A percentile compares a stretch with the other conserved stretches of the same genome.
These are phyloP conservation scores for Epicauta chinensis DNA, from an alignment of 1,140 invertebrate species.

Conservation along the genomic window DNA sequence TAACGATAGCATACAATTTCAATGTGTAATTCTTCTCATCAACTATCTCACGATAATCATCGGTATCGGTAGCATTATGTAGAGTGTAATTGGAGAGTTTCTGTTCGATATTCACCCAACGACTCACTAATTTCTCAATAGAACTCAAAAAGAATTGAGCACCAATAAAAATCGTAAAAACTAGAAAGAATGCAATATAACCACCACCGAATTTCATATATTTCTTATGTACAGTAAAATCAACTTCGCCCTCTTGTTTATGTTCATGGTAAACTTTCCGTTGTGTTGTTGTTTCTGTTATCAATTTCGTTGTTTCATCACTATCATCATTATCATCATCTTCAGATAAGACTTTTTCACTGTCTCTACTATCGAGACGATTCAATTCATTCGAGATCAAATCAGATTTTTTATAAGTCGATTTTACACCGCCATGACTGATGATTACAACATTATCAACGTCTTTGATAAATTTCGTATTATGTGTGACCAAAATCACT, in stretches of 20 bases:
- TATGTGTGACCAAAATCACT: conserved; percentile 72
- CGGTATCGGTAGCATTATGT: not conserved
- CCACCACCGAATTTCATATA: conserved; percentile 9
- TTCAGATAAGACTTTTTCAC: conserved; percentile 42
- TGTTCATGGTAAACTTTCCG: conserved; percentile 10
- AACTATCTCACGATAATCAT: not conserved
- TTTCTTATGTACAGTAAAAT: conserved; percentile 8
- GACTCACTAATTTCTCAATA: conserved; percentile 11
- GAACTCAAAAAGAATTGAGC: not conserved
- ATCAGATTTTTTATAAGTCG: conserved; percentile 40
- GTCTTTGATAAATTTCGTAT: conserved; percentile 73
- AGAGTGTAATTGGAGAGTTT: not conserved
- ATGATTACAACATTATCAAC: conserved; percentile 62
- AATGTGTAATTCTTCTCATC: not conserved
- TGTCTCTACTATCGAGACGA: not conserved
- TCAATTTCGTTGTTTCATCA: not conserved
- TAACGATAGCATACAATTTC: not conserved
- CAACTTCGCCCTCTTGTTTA: conserved; percentile 6
- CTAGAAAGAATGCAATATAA: not conserved
- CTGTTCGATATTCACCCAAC: conserved; percentile 6
- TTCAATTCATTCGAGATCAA: conserved; percentile 4
- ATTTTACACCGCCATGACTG: conserved; percentile 48
- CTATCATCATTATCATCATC: conserved; percentile 1
- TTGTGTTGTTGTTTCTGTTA: conserved; percentile 1
- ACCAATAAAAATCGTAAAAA: not conserved